Evolutionary conservation across 2,113 vertebrate genomes (phyloP).

Genomic region (Erinaceus europaeus): DNA sequence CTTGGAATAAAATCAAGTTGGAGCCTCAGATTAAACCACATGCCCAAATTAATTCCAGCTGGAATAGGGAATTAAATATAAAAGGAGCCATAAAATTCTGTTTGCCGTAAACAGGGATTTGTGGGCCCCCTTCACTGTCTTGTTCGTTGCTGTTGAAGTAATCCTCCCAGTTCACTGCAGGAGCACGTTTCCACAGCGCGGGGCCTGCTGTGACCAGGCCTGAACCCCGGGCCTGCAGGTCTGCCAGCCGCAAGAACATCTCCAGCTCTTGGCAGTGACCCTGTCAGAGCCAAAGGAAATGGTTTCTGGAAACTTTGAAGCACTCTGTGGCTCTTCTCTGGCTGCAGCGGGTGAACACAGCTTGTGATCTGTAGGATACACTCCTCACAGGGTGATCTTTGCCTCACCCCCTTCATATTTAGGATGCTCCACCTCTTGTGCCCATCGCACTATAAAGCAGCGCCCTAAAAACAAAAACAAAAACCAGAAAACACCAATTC

Average conservation of each 20-base stretch:
- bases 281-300: neutral
- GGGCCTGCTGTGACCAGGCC: neutral
- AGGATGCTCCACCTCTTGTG: rapidly evolving
- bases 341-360: neutral
- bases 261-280: too few relatives aligned
- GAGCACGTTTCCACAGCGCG: neutral
- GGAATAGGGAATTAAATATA: constrained; percentile 43
- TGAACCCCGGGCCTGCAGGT: neutral
- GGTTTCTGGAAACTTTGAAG: neutral
- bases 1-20: constrained; percentile 62
- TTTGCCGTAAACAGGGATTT: constrained; percentile 59
- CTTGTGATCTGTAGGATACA: neutral
- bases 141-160: constrained; percentile 6
- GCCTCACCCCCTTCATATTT: neutral
- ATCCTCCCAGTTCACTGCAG: neutral
- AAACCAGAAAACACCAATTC: too few relatives aligned
- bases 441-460: neutral
- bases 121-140: neutral
- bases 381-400: neutral
- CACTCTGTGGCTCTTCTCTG: neutral
- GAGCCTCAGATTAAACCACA: constrained; percentile 51
- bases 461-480: too few relatives aligned
- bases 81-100: constrained; percentile 50
- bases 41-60: constrained; percentile 64
- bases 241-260: neutral